Evolutionary conservation across 2,888 invertebrate species (phyloP), one percentile per base, ranked within the genome.

Genomic region (Erebia palarica): DNA sequence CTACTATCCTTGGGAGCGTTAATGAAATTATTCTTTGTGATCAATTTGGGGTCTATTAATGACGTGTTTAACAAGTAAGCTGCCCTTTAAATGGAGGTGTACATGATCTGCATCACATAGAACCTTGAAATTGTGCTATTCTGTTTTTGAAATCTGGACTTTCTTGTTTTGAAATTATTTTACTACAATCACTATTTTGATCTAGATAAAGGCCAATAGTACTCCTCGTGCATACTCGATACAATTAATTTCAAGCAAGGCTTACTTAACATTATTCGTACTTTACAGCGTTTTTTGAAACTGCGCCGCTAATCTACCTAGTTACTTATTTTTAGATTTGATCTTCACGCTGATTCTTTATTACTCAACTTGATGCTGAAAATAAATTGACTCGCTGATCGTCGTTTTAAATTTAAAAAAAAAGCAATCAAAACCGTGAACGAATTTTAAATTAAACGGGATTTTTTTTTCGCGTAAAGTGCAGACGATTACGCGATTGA

Each of bases 361-460:
- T 53, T n/a, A 51, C 5, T 36, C 16, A 60, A 49, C 14, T 14
- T 64, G 8, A 9, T 27, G 21, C 21, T 14, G 1, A 49, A 49
- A 49, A 64, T 64, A 27, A 3, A 27, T 64, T 27, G 11, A 51
- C 5, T 51, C 16, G 60, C 9, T 16, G 42, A 47, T 21, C 49
- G n/a, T 27, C 51, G 27, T 49, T 64, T n/a, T 49, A 36, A 69
- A 47, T 53, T 53, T 1, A n/a, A 58, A 58, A 67, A 57, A 68
- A 73, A 16, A 27, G 1, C 18, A 68, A 63, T 71, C 58, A 16
- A n/a, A n/a, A 68, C 68, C 71, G 68, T 73, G 57, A 63, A 66
- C 58, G 21, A 65, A 59, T 44, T 21, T 68, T 71, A 53, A 65
- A 55, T 65, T 44, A n/a, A 65, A 65, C 21, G 13, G 14, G 1